Base-by-base conservation (phyloP, 2,888 invertebrate species). In the Fragum whitleyi region DNA sequence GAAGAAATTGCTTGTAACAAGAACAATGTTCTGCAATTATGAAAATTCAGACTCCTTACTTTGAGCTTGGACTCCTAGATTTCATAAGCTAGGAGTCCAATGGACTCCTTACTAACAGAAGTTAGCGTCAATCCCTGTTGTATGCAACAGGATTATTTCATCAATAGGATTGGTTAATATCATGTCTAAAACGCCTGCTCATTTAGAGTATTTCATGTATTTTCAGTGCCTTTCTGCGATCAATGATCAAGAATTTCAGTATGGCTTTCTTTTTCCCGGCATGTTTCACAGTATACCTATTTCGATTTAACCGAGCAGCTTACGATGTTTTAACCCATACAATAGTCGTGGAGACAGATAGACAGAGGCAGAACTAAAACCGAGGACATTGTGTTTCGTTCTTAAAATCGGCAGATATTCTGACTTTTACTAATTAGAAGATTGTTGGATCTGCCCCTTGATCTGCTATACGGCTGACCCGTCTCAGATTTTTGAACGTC, bases 281-380 rank as follows among this genome's bases (percentile, higher is more conserved):
- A 73, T 97, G 97, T 92, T 96, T 98, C 86, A 96, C 97, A 0
- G 95, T 97, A 80, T 96, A 97, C 89, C 96, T 97, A 89, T 97
- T 97, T 95, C 96, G 95, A 89, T 96, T 96, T 92, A 97, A 98
- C 92, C 96, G 98, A 80, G 97, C 97, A 0, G 96, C 97, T 0
- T 98, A 98, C 93, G 98, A 98, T 94, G 95, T 97, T 82, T 93
- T 97, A 72, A 96, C 97, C 74, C 97, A 97, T 88, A 97, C 97
- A 6, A 96, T 98, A 81, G 98, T 98, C 26, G 97, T 98, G 1
- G 97, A 98, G 68, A 80, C 84, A n/a, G 85, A 85, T n/a, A 61
- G 71, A 26, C 71, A 68, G 47, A 16, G 6, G 28, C 61, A 26
- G 61, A 16, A 61, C 11, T 19, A 61, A 61, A 39, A 39, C 39